Base-by-base conservation (phyloP, 2,888 invertebrate genomes). In the Chelonus formosanus region DNA sequence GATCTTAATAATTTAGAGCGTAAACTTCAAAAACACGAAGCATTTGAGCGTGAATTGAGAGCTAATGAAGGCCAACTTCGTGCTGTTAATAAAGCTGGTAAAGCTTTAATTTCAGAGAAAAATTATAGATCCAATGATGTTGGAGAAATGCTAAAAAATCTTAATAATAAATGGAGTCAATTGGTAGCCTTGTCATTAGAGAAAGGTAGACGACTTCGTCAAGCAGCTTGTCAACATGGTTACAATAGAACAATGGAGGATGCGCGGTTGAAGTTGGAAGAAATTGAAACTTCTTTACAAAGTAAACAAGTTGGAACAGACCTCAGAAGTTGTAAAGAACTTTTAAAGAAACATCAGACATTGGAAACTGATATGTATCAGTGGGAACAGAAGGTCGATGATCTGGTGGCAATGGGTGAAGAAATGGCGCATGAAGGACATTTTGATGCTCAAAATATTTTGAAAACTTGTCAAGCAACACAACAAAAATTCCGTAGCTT, bases 11-110 rank as follows among this genome's bases (percentile, higher is more conserved):
- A 98, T 82, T 85, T 96, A 70, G 95, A 96, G 72, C 88, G 96
- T 0, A 97, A 97, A 81, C 85, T 97, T 1, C 96, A 97, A 84
- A 97, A 97, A 79, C 98, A 99, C 80, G 95, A 97, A 83, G 97
- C 98, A 0, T 98, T 98, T 80, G 97, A 98, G 78, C 88, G 97
- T 0, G 98, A 99, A 81, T 85, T 99, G 31, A 89, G 94, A 56
- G 96, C 98, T 1, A 98, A 98, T 78, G 96, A 98, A 83, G 96
- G 95, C 8, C 94, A 97, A 77, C 86, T 97, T 6, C 86, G 96
- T 58, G 91, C 92, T 32, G 92, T 97, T 0, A 95, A 94, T 74
- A 94, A 94, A 78, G 89, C 88, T 65, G 94, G 93, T 3, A 89
- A 92, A 76, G 89, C 89, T 1, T 83, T 95, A 69, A 89, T 94